These are phyloP conservation scores for Rostratula benghalensis DNA, from an alignment of 2,113 vertebrate genomes.

Conservation along the genomic window DNA sequence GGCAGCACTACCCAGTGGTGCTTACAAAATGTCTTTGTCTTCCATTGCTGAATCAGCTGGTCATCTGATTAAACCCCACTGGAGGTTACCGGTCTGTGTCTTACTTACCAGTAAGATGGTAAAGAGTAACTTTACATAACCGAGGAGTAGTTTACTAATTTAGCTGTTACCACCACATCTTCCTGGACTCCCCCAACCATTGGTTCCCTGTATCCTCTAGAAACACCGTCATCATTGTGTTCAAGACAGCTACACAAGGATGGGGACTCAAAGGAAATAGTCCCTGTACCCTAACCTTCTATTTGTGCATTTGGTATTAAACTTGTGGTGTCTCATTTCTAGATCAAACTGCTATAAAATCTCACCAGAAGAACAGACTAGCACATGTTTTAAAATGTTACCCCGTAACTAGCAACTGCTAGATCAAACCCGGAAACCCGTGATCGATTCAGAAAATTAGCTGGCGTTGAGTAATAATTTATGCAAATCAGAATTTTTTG, in stretches of 20 bases:
- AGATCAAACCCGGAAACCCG: background rate
- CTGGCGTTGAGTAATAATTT: background rate
- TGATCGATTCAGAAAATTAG: background rate
- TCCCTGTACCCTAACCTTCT: background rate
- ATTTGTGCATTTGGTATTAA: background rate
- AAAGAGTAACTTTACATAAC: background rate
- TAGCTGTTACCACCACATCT: background rate
- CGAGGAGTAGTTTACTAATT: background rate
- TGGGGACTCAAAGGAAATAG: background rate
- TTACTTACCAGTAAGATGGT: background rate
- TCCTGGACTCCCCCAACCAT: background rate
- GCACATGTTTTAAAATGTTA: background rate
- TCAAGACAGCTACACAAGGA: background rate
- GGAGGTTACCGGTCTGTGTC: background rate
- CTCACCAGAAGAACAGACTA: background rate
- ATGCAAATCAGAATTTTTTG: background rate
- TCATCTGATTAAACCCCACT: background rate
- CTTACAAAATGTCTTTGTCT: background rate
- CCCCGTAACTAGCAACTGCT: background rate
- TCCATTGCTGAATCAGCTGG: background rate
- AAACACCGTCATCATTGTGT: fast-evolving
- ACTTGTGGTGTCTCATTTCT: background rate
- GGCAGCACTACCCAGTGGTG: background rate
- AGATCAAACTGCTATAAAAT: background rate
- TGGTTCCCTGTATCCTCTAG: background rate